phyloP scores from a whole-genome alignment of 2,888 invertebrate species.

The Drosophila helvetica region DNA sequence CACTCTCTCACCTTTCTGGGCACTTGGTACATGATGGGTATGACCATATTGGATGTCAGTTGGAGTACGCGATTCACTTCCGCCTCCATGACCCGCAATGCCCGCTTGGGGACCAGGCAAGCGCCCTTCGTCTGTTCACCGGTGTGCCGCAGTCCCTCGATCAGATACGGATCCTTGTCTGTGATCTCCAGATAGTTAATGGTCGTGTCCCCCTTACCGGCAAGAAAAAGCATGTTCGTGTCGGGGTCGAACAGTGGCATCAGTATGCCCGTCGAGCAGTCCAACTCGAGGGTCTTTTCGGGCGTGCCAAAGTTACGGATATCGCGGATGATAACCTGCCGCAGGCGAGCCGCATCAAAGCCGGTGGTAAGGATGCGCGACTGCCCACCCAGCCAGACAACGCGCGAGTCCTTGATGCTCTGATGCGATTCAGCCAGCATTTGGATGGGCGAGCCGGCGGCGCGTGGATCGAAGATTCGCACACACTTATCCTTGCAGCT shows the following conservation, averaged over 20 bases:
- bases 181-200: constrained; percentile 95
- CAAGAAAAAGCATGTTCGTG: constrained; percentile 97
- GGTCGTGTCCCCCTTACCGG: constrained; percentile 97
- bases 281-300: constrained; percentile 91
- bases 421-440: constrained; percentile 91
- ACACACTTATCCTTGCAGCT: constrained; percentile 96
- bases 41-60: constrained; percentile 92
- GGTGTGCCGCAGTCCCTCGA: constrained; percentile 93
- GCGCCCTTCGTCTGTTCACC: constrained; percentile 98
- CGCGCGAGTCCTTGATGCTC: constrained; percentile 95
- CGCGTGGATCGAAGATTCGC: constrained; percentile 92
- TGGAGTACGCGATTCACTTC: constrained; percentile 97
- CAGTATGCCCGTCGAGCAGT: constrained; percentile 94
- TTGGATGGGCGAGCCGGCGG: constrained; percentile 86
- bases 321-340: constrained; percentile 95
- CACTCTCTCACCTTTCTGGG: constrained; percentile 89
- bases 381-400: constrained; percentile 95
- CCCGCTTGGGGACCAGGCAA: constrained; percentile 95
- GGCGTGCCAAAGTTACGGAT: constrained; percentile 90
- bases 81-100: constrained; percentile 97
- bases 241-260: constrained; percentile 97
- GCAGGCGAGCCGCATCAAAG: constrained; percentile 93
- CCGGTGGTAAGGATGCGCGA: constrained; percentile 94
- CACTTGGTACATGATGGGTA: constrained; percentile 97
- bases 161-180: constrained; percentile 94